These are phyloP conservation scores for Drosophila phalerata DNA, from an alignment of 2,888 invertebrate genomes.

Conservation along the genomic window DNA sequence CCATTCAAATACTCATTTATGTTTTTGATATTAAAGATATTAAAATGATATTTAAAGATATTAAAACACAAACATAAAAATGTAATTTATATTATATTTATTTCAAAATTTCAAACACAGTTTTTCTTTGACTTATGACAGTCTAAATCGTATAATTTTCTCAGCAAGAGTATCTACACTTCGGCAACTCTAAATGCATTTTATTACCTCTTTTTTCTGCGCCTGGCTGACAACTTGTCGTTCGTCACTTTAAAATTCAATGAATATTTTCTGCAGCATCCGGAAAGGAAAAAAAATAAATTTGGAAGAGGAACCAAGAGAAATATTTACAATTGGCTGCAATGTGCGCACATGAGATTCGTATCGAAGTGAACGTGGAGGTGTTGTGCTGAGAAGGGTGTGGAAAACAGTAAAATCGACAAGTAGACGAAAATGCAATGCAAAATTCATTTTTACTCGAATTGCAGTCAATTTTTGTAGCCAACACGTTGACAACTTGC, in stretches of 20 bases:
- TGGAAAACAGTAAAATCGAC: constrained; percentile 15
- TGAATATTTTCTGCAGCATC: constrained; percentile 69
- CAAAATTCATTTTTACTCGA: constrained; percentile 51
- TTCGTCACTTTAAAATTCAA: constrained; percentile 79
- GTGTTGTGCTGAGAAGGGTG: neutral
- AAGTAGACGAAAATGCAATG: constrained; percentile 39
- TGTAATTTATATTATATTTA: too few species aligned
- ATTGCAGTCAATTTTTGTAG: constrained; percentile 44
- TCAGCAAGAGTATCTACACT: constrained; percentile 14
- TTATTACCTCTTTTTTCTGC: constrained; percentile 24
- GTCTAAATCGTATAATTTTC: neutral
- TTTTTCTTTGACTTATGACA: neutral
- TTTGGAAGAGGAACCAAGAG: constrained; percentile 20
- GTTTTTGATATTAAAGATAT: too few species aligned
- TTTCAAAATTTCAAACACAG: neutral
- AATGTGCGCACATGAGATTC: constrained; percentile 60
- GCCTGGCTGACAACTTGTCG: constrained; percentile 63
- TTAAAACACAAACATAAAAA: too few species aligned
- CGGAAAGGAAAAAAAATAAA: constrained; percentile 16
- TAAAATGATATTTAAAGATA: too few species aligned
- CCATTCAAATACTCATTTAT: too few species aligned
- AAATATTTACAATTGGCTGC: constrained; percentile 65
- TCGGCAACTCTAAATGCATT: neutral
- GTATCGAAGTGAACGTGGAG: constrained; percentile 46
- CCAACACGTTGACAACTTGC: constrained; percentile 61